Base-by-base conservation (phyloP, 2,113 vertebrate species). In the Saguinus midas region DNA sequence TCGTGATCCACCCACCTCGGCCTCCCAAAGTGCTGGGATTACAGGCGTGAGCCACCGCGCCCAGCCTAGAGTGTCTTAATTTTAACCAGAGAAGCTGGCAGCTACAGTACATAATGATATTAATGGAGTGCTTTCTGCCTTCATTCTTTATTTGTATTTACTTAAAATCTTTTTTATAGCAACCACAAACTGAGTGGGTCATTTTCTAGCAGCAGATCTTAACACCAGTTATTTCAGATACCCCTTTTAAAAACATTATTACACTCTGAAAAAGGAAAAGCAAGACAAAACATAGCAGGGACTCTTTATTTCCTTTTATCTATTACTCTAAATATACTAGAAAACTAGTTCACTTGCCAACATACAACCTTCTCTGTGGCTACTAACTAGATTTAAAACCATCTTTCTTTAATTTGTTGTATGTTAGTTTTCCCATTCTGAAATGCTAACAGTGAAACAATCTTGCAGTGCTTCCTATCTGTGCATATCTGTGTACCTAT, bases 61-160 rank as follows among this genome's bases (percentile, higher is more conserved):
- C 37, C 37, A 40, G 37, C 37, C 37, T 10, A 29, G 72, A 55
- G 5, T 48, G 6, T 76, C 35, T 87, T 43, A 43, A 58, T 29
- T 64, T 81, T 85, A 86, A 82, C 50, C 4, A 64, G 23, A 45
- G 32, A 1, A 11, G 12, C 50, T 93, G 73, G 17, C 37, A 29
- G 7, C 12, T 72, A 61, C 13, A 73, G 7, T 75, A n/a, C 58
- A 16, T 82, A 78, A 73, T 91, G 11, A 89, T 86, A 29, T 57
- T 83, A 72, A 64, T 61, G 20, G n/a, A 68, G 21, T 52, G n/a
- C 2, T 18, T 61, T 92, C 5, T 23, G 40, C 23, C 43, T 72
- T 79, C 29, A 11, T 84, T 81, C 50, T 95, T 95, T 32, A 72
- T 73, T 79, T 73, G 37, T 92, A 37, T 79, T 96, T 70, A n/a